Evolutionary conservation across 2,797 vertebrate species (phyloP), one percentile per base, ranked within the genome.

Genomic region (Ctenosaura bakeri): DNA sequence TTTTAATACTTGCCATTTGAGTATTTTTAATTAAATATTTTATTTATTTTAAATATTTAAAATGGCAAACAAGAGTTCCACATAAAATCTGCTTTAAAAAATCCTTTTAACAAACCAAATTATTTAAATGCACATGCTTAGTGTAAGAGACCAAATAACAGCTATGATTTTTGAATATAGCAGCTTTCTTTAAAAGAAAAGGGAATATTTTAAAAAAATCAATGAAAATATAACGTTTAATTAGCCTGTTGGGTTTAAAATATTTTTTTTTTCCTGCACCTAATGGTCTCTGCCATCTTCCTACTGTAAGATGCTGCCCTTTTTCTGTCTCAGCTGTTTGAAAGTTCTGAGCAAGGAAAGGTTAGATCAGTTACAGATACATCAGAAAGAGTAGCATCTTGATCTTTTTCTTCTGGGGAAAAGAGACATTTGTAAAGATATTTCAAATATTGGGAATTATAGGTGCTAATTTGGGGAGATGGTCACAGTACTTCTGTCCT

Each of bases 351-450:
- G 35, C 50, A 38, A 56, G 52, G 13, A n/a, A 16, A 38, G 54
- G 38, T 79, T 64, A 56, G 32, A 56, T 88, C 74, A 42, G 90
- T 95, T 91, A 50, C 29, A 87, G 74, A 1, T 88, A 69, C 85
- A 78, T 35, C 52, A 87, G 86, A 35, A 74, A n/a, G 1, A 66
- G 64, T 89, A 1, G 46, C 6, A 0, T 59, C 62, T 74, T 92
- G 85, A 88, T n/a, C 16, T n/a, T 56, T 90, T 29, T 76, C 86
- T 0, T 0, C 89, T 76, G 69, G 14, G 2, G 22, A 92, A 69
- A 88, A 69, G 46, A 16, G 74, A 2, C 56, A 62, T 82, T 88
- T 92, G 62, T 92, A 8, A 77, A 87, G 88, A 94, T 93, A 95
- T 93, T 94, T 20, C 82, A 92, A 13, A 74, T 13, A 64, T 64